Conservation (phyloP, 2,797 vertebrate genomes). For the Odontamblyopus rebecca region DNA sequence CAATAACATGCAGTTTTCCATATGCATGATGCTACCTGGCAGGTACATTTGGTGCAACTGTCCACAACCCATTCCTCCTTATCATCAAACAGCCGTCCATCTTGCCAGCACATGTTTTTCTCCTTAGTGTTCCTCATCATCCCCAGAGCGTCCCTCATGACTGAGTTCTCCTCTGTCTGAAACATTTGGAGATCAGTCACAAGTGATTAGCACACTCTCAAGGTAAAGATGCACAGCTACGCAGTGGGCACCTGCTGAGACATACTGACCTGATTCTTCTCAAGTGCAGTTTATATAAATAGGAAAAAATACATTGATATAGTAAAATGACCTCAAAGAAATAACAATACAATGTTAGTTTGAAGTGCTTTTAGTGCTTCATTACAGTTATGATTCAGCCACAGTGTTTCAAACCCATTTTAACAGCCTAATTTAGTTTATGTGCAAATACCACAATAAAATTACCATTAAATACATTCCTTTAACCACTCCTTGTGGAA, state of each 20-base stretch:
- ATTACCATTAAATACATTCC: not conserved
- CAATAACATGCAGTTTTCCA: slow-evolving; percentile 5
- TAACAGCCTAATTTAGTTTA: slow-evolving; percentile 1
- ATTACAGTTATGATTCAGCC: slow-evolving; percentile 1
- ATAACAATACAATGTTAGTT: not conserved
- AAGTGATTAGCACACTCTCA: slow-evolving; percentile 22
- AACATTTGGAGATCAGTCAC: slow-evolving; percentile 45
- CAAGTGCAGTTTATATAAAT: not conserved
- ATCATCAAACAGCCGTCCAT: slow-evolving; percentile 92
- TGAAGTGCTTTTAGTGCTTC: not conserved
- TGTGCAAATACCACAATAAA: not conserved
- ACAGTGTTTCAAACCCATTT: slow-evolving; percentile 1
- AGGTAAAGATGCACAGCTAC: slow-evolving; percentile 15
- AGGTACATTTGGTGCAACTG: slow-evolving; percentile 95
- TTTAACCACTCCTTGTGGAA: slow-evolving; percentile 3
- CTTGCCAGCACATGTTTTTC: slow-evolving; percentile 95
- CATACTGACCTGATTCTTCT: slow-evolving; percentile 15
- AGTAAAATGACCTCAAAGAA: not conserved
- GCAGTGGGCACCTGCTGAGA: slow-evolving; percentile 31
- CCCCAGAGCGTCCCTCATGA: slow-evolving; percentile 90
- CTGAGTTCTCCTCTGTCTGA: slow-evolving; percentile 92
- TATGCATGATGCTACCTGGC: slow-evolving; percentile 81
- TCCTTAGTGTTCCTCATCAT: slow-evolving; percentile 87
- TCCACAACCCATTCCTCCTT: slow-evolving; percentile 97
- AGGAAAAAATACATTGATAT: not conserved